Conservation (phyloP, 1,140 invertebrate species). For the Conus betulinus region DNA sequence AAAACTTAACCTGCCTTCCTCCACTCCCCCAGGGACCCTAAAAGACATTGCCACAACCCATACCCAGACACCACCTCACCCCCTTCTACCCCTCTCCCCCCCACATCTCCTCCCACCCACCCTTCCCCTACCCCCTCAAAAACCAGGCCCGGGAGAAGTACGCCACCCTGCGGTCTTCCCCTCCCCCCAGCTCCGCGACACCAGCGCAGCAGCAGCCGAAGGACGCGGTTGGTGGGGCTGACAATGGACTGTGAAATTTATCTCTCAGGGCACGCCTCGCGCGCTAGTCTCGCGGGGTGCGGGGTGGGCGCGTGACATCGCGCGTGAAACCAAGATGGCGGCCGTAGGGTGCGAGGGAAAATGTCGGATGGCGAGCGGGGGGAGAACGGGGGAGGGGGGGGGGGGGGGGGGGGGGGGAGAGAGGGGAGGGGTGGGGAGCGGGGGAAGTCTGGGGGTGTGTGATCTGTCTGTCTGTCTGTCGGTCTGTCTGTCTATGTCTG, state of each 20-base stretch:
- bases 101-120: neutral
- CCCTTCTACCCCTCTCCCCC: neutral
- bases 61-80: neutral
- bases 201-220: neutral
- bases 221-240: neutral
- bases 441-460: neutral
- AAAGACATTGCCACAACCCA: no score
- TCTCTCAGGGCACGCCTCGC: slow-evolving; percentile 8
- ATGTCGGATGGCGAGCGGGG: no score
- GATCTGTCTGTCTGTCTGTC: neutral
- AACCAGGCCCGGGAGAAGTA: no score
- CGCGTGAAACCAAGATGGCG: slow-evolving; percentile 25
- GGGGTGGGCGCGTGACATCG: slow-evolving; percentile 20
- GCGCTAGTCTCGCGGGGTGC: slow-evolving; percentile 19
- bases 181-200: neutral
- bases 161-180: no score
- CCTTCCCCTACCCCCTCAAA: neutral
- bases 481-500: neutral
- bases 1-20: no score
- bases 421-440: no score
- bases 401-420: no score
- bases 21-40: no score
- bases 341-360: no score
- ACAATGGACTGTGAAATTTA: slow-evolving; percentile 30
- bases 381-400: no score